Base-by-base conservation (phyloP, 1,140 invertebrate genomes). In the Zaprionus lachaisei region DNA sequence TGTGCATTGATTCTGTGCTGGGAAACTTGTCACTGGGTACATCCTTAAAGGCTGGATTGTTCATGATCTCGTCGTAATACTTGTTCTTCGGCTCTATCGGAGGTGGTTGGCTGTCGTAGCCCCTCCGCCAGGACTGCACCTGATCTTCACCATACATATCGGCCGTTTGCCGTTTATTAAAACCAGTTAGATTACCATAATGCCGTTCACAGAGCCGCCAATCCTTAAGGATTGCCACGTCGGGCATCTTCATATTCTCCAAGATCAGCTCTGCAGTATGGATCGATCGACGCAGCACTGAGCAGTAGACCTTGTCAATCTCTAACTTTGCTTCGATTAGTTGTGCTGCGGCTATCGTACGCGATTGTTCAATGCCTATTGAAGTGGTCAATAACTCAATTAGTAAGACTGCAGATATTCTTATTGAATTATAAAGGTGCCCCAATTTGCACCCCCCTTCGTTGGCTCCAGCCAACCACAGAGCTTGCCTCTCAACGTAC, bases 171-270 rank as follows among this genome's bases (percentile, higher is more conserved):
- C 94, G 93, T 91, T 97, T 96, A 79, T 96, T 96, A 5, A 95
- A 93, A 4, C 96, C 96, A 14, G 96, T 96, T 9, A 97, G 93
- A 61, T 94, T 95, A 12, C 96, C 96, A 84, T 96, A 96, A 91
- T 96, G 96, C 34, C 96, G 93, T 78, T 97, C 96, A 84, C 96
- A 96, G 2, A 97, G 92, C 51, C 95, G 93, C 96, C 96, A 97
- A 38, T 95, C 94, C 77, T 94, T 93, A 5, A 93, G 69, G 5
- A 95, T 93, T 0, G 95, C 93, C 34, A 96, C 91, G 92, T 94
- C 94, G 15, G 79, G 54, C 51, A 93, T 92, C 70, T 95, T 94
- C 44, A 95, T 89, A 70, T 94, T 94, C 64, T 95, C 92, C 57
- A 96, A 93, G 58, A 96, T 94, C 11, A 93, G 79, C n/a, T 94